Evolutionary conservation across 2,797 vertebrate species (phyloP).

Genomic region (Pipistrellus pipistrellus): DNA sequence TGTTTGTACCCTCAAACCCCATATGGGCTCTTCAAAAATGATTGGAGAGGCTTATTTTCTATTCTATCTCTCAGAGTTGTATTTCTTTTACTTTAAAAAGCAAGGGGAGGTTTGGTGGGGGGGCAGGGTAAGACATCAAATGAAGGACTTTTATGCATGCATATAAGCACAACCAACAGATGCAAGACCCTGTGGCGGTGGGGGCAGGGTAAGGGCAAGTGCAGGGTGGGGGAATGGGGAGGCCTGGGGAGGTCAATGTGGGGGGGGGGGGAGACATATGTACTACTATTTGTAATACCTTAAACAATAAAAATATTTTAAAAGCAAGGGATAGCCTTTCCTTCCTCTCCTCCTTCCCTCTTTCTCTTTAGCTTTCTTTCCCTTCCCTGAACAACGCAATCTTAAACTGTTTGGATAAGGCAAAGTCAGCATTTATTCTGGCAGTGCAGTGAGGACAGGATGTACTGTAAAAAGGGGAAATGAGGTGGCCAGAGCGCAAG

Average conservation of each 20-base stretch:
- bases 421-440: neutral
- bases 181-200: too few relatives aligned
- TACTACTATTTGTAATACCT: too few relatives aligned
- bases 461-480: neutral
- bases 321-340: neutral
- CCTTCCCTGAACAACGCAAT: neutral
- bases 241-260: too few relatives aligned
- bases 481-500: too few relatives aligned
- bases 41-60: neutral
- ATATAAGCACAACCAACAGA: too few relatives aligned
- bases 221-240: rapidly evolving
- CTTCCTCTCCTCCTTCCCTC: neutral
- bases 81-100: conserved; percentile 14
- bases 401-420: neutral
- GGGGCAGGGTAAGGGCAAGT: too few relatives aligned
- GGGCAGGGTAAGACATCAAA: too few relatives aligned
- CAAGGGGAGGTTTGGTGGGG: too few relatives aligned
- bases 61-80: neutral
- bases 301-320: too few relatives aligned
- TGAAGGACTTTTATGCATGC: too few relatives aligned
- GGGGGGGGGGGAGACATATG: rapidly evolving
- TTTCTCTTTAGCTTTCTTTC: neutral
- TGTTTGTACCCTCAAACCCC: neutral
- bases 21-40: neutral
- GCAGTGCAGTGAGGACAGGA: neutral